phyloP scores from a whole-genome alignment of 2,888 invertebrate genomes.

The Sesamia inferens region DNA sequence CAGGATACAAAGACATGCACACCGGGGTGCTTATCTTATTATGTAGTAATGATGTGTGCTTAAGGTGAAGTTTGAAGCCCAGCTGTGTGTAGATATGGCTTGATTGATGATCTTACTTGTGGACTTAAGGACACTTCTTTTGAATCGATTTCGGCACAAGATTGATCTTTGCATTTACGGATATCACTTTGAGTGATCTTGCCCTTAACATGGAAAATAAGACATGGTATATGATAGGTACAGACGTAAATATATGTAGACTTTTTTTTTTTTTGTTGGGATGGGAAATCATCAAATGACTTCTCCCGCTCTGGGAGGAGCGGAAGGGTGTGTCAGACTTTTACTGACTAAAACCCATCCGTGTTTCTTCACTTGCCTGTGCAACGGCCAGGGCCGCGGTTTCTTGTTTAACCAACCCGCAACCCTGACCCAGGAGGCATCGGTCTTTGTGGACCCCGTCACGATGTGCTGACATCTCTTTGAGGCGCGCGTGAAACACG shows the following conservation, averaged over 20 bases:
- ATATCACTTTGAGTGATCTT: not conserved
- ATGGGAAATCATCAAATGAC: no score
- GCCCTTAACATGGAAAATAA: not conserved
- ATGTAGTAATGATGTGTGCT: conserved; percentile 60
- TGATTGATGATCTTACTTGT: conserved; percentile 56
- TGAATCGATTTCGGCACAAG: conserved; percentile 9
- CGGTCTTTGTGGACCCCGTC: no score
- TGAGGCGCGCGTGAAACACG: no score
- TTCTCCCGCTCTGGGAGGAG: no score
- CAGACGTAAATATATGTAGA: not conserved
- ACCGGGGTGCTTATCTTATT: conserved; percentile 51
- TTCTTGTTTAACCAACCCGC: no score
- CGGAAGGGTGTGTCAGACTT: no score
- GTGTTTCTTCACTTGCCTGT: no score
- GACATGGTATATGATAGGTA: not conserved
- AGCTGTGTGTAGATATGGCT: conserved; percentile 52
- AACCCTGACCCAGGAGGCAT: no score
- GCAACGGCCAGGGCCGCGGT: no score
- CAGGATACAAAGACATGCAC: conserved; percentile 49
- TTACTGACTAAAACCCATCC: no score
- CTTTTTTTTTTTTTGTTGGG: no score
- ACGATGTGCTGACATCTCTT: no score
- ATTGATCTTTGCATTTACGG: conserved; percentile 22
- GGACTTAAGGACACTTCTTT: conserved; percentile 37
- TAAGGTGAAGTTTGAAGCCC: conserved; percentile 39